A percentile compares a stretch with the other conserved stretches of the same genome.
phyloP scores from a whole-genome alignment of 2,113 vertebrate genomes.

The Brienomyrus brachyistius region DNA sequence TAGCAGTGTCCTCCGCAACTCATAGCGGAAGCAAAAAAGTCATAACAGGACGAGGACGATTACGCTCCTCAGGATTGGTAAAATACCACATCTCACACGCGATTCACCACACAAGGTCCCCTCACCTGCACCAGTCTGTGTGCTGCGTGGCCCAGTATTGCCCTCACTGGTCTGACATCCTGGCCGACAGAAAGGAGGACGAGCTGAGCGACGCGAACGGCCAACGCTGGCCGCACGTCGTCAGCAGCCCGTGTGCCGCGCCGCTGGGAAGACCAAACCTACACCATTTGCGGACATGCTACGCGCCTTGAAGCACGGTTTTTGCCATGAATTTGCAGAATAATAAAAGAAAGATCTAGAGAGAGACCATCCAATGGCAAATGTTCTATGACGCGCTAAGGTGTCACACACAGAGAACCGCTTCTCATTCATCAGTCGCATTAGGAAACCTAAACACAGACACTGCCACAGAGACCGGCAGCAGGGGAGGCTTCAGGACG shows the following conservation, averaged over 20 bases:
- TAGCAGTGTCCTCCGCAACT: neutral
- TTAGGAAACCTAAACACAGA: neutral
- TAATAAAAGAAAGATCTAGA: neutral
- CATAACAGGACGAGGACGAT: conserved; percentile 13
- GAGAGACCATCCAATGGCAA: neutral
- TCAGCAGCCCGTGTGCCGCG: neutral
- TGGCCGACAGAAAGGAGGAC: neutral
- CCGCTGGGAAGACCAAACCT: neutral
- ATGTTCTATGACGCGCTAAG: neutral
- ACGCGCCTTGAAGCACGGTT: neutral
- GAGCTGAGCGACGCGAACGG: neutral
- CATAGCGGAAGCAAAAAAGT: conserved; percentile 18
- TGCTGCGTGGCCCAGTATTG: neutral
- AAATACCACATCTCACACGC: conserved; percentile 48
- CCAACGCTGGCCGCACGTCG: neutral
- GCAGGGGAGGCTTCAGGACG: neutral
- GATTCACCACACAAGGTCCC: neutral
- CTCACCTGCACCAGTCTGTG: conserved; percentile 34
- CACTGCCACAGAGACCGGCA: neutral
- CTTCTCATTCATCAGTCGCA: neutral
- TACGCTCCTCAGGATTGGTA: conserved; percentile 26
- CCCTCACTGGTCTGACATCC: neutral
- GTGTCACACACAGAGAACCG: neutral
- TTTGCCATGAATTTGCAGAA: neutral
- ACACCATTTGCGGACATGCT: neutral